Conservation (phyloP, 1,140 invertebrate species). For the Pinna nobilis region DNA sequence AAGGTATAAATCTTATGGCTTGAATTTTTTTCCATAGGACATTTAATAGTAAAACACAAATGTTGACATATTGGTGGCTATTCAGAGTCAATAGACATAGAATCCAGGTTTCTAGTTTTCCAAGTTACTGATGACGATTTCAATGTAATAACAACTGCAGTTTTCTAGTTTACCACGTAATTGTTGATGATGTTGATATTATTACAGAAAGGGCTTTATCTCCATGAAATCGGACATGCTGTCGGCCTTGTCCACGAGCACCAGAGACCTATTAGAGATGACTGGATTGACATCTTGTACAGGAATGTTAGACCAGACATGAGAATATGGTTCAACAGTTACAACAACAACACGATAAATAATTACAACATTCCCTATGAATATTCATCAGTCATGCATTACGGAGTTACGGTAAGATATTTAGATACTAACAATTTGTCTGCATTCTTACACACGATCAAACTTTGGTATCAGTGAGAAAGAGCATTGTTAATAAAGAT, state of each 20-base stretch:
- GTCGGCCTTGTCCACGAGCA: slow-evolving; percentile 80
- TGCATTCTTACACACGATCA: slow-evolving; percentile 23
- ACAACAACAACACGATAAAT: slow-evolving; percentile 69
- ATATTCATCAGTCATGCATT: slow-evolving; percentile 74
- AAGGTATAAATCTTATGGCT: no score
- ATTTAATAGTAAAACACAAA: background rate
- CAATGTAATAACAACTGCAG: background rate
- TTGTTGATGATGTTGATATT: background rate
- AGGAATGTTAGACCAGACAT: slow-evolving; percentile 79
- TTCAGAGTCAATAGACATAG: background rate
- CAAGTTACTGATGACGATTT: background rate
- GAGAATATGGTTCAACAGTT: slow-evolving; percentile 76
- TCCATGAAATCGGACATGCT: slow-evolving; percentile 76
- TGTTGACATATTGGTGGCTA: background rate
- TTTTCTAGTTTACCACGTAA: background rate
- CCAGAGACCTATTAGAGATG: slow-evolving; percentile 80
- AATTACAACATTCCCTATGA: slow-evolving; percentile 76
- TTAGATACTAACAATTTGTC: slow-evolving; percentile 25
- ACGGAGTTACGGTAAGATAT: slow-evolving; percentile 50
- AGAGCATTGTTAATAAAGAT: background rate
- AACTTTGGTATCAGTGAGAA: background rate
- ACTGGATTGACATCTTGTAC: slow-evolving; percentile 80
- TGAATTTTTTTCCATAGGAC: background rate
- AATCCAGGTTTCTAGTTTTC: background rate
- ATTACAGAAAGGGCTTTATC: slow-evolving; percentile 54